These are phyloP conservation scores for Saccopteryx leptura DNA, from an alignment of 2,113 vertebrate species.

Conservation along the genomic window DNA sequence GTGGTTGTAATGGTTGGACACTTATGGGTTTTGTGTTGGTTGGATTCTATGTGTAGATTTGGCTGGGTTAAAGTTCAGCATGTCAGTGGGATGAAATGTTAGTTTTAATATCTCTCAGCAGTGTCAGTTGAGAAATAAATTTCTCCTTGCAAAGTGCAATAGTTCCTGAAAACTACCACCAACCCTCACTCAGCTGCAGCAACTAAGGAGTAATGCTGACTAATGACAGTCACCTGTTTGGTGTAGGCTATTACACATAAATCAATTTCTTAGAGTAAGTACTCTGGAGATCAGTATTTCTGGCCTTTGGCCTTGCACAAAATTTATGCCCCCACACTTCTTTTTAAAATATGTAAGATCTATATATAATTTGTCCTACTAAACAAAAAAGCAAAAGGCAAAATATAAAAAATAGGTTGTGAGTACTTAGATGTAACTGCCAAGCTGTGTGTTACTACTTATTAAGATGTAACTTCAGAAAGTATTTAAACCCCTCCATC, in stretches of 20 bases:
- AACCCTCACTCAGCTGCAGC: neutral
- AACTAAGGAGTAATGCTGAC: neutral
- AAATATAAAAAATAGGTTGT: neutral
- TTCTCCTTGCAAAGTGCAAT: neutral
- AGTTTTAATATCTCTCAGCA: neutral
- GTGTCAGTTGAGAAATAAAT: neutral
- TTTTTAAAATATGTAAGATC: neutral
- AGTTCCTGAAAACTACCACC: neutral
- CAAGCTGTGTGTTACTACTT: neutral
- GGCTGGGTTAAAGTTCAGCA: neutral
- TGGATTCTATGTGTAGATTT: neutral
- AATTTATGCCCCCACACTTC: slow-evolving; percentile 12
- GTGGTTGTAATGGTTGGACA: neutral
- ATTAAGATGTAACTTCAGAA: neutral
- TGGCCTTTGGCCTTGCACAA: neutral
- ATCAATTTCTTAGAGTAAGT: neutral
- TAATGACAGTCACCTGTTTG: neutral
- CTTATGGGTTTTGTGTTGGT: neutral
- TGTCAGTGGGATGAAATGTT: neutral
- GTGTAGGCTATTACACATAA: slow-evolving; percentile 38
- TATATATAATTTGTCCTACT: neutral
- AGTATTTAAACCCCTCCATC: neutral
- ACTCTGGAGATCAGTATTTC: neutral
- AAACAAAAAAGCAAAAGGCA: neutral
- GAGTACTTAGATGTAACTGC: neutral